A percentile compares a stretch with the other conserved stretches of the same genome.
These are phyloP conservation scores for Heteractis magnifica DNA, from an alignment of 92 coral and sea anemone species.

Conservation along the genomic window DNA sequence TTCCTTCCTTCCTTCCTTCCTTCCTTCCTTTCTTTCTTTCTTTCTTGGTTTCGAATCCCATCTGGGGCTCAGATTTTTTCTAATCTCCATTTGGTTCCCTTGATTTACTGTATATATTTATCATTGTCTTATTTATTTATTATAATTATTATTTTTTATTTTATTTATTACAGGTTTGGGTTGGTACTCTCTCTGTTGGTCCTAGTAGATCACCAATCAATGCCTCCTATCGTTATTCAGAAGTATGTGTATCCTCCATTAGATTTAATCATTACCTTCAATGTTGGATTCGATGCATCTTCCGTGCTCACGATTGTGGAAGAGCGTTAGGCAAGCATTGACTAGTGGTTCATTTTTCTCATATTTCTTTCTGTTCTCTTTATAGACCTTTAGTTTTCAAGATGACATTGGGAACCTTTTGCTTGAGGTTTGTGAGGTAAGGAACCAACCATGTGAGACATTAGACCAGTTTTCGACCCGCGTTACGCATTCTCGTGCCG, in stretches of 20 bases:
- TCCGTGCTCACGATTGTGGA: neutral
- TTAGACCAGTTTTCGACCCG: neutral
- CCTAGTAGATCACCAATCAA: conserved; percentile 81
- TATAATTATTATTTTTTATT: too few species aligned
- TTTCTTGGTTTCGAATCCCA: too few species aligned
- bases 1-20: neutral
- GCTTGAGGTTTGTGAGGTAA: conserved; percentile 84
- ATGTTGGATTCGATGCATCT: neutral
- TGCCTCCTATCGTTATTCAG: conserved; percentile 77
- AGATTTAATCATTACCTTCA: neutral
- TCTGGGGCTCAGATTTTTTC: too few species aligned
- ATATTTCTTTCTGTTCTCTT: neutral
- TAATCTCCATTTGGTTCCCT: too few species aligned
- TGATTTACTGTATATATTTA: too few species aligned
- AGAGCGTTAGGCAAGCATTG: neutral
- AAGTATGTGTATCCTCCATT: conserved; percentile 45
- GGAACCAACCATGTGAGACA: neutral
- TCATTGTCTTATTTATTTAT: too few species aligned
- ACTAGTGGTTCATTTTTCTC: neutral
- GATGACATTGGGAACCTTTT: conserved; percentile 89
- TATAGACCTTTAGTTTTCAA: conserved; percentile 86
- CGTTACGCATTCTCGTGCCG: neutral
- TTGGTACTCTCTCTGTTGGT: conserved; percentile 79
- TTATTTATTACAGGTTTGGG: conserved; percentile 82
- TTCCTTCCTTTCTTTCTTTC: neutral